Evolutionary conservation across 2,797 vertebrate genomes (phyloP).

Genomic region (Vespertilio murinus): DNA sequence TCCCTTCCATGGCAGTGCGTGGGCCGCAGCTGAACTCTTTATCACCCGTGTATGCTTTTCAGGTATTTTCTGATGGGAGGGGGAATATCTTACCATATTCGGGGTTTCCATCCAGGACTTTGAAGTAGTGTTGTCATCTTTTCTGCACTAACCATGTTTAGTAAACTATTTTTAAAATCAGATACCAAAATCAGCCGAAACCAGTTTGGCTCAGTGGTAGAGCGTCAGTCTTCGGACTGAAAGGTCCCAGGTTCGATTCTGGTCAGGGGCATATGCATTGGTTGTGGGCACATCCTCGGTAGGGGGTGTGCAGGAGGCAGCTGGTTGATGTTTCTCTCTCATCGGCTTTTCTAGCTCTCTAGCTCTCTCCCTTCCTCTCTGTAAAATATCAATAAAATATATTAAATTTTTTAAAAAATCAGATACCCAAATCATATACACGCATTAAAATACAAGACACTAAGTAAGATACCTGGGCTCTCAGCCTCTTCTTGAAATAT

Average conservation of each 20-base stretch:
- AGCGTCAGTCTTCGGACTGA: too few species aligned
- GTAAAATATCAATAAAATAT: too few species aligned
- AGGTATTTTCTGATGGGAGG: neutral
- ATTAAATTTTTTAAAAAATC: neutral
- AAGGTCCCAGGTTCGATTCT: too few species aligned
- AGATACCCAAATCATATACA: neutral
- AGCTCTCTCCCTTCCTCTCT: too few species aligned
- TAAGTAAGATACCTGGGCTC: neutral
- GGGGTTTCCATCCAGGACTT: neutral
- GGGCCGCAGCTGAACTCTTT: neutral
- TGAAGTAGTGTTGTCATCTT: neutral
- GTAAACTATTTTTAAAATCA: neutral
- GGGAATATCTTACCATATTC: neutral
- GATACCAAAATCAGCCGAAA: too few species aligned
- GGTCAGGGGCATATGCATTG: too few species aligned
- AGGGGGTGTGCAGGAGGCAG: too few species aligned
- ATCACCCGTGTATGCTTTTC: neutral
- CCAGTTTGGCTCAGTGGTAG: too few species aligned
- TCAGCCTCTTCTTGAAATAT: neutral
- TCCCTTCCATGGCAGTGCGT: neutral
- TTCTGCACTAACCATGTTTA: neutral
- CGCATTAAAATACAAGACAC: conserved; percentile 8
- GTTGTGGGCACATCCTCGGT: too few species aligned
- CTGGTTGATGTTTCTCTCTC: too few species aligned
- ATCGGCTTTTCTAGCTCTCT: too few species aligned